Evolutionary conservation across 2,888 invertebrate species (phyloP).

Genomic region (Scrobipalpa atriplicella): DNA sequence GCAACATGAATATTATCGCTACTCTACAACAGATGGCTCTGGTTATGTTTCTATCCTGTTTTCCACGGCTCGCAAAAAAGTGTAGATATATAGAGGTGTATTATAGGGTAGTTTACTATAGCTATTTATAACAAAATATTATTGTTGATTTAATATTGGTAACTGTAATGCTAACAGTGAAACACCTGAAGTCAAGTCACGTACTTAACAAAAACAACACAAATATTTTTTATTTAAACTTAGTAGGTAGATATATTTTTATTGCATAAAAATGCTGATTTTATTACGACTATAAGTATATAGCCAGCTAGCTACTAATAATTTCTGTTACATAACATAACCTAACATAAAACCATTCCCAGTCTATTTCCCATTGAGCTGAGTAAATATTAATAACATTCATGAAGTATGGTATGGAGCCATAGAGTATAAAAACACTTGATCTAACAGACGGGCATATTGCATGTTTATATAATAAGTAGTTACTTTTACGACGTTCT

Average conservation of each 20-base stretch:
- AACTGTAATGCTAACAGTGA: no score
- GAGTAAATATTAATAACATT: slow-evolving; percentile 2
- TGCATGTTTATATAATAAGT: not conserved
- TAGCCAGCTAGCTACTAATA: not conserved
- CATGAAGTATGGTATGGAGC: not conserved
- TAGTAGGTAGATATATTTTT: no score
- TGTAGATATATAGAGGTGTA: no score
- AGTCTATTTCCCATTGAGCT: slow-evolving; percentile 1
- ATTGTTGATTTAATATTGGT: no score
- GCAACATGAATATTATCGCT: not conserved
- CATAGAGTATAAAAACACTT: slow-evolving; percentile 12
- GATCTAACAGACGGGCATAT: not conserved
- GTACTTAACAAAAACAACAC: no score
- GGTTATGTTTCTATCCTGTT: not conserved
- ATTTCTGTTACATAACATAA: not conserved
- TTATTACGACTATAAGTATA: no score
- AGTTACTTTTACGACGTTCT: not conserved
- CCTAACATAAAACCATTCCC: not conserved
- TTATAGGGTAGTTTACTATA: no score
- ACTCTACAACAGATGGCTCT: slow-evolving; percentile 8
- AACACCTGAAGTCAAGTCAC: no score
- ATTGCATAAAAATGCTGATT: no score
- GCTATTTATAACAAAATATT: no score
- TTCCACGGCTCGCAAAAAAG: no score
- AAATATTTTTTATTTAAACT: no score